These are phyloP conservation scores for Betta splendens DNA, from an alignment of 2,797 vertebrate species.

Conservation along the genomic window DNA sequence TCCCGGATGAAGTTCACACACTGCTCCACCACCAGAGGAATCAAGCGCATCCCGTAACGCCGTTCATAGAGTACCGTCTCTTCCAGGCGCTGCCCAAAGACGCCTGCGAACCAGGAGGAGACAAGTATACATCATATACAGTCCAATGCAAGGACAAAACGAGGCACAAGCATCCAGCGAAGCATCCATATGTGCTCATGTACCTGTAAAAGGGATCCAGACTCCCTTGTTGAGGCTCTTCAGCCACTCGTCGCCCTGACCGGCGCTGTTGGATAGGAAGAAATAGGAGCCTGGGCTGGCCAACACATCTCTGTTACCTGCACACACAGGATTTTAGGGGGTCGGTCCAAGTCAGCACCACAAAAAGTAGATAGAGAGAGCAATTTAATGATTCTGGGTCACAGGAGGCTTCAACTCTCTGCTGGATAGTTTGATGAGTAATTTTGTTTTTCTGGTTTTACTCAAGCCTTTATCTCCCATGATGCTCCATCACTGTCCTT, in stretches of 20 bases:
- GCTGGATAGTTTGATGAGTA: too few relatives aligned
- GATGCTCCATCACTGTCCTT: conserved; percentile 29
- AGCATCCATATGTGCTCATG: not conserved
- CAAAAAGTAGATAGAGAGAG: too few relatives aligned
- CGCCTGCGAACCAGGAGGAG: conserved; percentile 62
- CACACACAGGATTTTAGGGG: not conserved
- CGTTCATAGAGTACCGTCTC: conserved; percentile 84
- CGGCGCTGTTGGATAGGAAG: conserved; percentile 84
- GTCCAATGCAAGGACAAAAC: too few relatives aligned
- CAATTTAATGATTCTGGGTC: too few relatives aligned
- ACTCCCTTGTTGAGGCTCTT: conserved; percentile 83
- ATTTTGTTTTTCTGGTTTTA: too few relatives aligned
- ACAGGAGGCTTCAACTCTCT: too few relatives aligned
- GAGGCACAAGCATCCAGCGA: too few relatives aligned
- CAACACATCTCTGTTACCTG: conserved; percentile 82
- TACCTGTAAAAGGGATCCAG: conserved; percentile 86
- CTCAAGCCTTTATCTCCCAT: too few relatives aligned
- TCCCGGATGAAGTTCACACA: conserved; percentile 81
- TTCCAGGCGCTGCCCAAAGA: conserved; percentile 84
- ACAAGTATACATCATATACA: too few relatives aligned
- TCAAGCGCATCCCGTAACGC: conserved; percentile 78
- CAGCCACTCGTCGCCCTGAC: conserved; percentile 84
- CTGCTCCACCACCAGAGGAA: conserved; percentile 85
- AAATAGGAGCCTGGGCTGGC: conserved; percentile 85
- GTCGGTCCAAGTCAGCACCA: not conserved